Percentiles rank a stretch among this genome's conserved stretches.
phyloP scores from a whole-genome alignment of 2,888 invertebrate species.

The Aporophyla nigra region DNA sequence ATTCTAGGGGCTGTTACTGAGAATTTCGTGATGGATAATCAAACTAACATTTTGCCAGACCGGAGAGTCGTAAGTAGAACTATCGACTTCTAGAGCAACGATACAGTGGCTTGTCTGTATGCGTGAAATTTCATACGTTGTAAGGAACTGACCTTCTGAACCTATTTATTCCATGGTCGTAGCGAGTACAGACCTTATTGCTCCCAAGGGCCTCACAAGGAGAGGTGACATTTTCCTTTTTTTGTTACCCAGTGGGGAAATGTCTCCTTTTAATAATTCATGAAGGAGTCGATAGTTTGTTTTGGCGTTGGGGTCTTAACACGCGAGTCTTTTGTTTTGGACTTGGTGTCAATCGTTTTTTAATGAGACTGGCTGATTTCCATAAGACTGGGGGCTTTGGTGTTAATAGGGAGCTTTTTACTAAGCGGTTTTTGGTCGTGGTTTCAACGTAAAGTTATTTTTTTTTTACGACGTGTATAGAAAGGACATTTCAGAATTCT shows the following conservation, averaged over 20 bases:
- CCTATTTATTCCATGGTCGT: not conserved
- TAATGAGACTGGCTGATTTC: conserved; percentile 43
- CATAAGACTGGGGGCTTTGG: conserved; percentile 31
- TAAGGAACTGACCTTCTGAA: conserved; percentile 1
- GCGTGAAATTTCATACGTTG: not conserved
- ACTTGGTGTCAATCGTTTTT: conserved; percentile 48
- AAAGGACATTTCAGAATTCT: not conserved
- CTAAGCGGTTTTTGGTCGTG: conserved; percentile 2
- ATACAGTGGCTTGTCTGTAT: too few relatives aligned
- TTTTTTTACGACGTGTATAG: not conserved
- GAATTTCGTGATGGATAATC: not conserved
- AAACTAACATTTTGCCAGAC: not conserved
- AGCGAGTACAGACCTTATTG: conserved; percentile 61
- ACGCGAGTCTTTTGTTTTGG: conserved; percentile 41
- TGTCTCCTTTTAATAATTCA: conserved; percentile 82
- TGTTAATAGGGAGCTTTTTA: conserved; percentile 19
- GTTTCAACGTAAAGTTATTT: not conserved
- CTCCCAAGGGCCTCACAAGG: conserved; percentile 68
- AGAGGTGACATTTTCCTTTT: conserved; percentile 80
- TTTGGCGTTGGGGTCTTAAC: conserved; percentile 47
- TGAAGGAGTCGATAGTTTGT: conserved; percentile 75
- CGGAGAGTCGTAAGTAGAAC: not conserved
- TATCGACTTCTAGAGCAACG: not conserved
- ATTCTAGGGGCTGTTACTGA: not conserved
- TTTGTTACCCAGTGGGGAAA: conserved; percentile 78